Evolutionary conservation across 1,140 invertebrate genomes (phyloP), one percentile per base, ranked within the genome.

Genomic region (Drosophila azteca): DNA sequence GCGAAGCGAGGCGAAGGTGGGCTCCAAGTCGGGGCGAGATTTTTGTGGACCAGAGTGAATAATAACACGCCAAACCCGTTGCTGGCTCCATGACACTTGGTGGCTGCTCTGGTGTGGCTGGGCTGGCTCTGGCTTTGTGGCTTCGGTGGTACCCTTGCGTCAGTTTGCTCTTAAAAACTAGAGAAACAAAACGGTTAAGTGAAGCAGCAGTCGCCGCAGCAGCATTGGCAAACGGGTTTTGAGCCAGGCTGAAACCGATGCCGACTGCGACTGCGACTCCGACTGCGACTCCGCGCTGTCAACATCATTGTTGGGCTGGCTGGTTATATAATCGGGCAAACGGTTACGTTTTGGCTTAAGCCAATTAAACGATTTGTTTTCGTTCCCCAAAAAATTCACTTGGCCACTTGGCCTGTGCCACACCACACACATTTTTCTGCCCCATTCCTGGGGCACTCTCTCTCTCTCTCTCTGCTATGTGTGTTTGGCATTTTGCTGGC

Each of bases 361-460:
- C 82, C 82, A 87, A 87, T 87, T 87, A 87, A 87, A 88, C 83
- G 82, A 88, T 87, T 87, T 87, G 82, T 87, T 88, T 84, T 82
- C 80, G 65, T 88, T 80, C 83, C 82, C 17, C 17, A 20, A 82
- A 74, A 85, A 87, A 85, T 79, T 87, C 59, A 87, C 74, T 81
- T 70, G 68, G 82, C 64, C 59, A 87, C 74, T 81, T 70, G 68
- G 82, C 64, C 69, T 59, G 65, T 76, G 80, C 75, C 75, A 61
- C 79, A n/a, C n/a, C n/a, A n/a, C n/a, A n/a, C n/a, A 82, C 60
- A 64, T 31, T 9, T 31, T 9, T 50, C 41, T 46, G 58, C 31
- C 45, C 26, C 51, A 35, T 35, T 24, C 17, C 45, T 7, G 29
- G 3, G 6, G 24, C 24, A 6, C 26, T 65, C 31, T 45, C 48